A percentile compares a stretch with the other conserved stretches of the same genome.
phyloP scores from a whole-genome alignment of 2,113 vertebrate genomes.

The Neodontobutis hainanensis region DNA sequence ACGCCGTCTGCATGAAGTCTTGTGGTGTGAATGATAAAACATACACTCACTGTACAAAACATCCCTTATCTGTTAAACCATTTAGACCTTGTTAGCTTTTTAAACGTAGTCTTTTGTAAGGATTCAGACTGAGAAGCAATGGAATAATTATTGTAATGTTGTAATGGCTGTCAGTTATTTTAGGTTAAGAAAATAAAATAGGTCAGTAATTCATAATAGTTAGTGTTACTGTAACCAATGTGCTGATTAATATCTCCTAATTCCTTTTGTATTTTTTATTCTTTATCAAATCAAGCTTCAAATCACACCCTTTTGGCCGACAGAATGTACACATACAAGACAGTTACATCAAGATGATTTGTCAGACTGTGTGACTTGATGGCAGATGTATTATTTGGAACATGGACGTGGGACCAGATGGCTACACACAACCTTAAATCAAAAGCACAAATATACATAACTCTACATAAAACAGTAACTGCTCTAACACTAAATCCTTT shows the following conservation, averaged over 20 bases:
- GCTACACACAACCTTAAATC: conserved; percentile 62
- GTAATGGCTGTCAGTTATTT: no score
- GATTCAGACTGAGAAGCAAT: no score
- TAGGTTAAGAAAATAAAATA: no score
- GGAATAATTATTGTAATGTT: not conserved
- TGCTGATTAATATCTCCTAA: no score
- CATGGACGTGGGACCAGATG: conserved; percentile 57
- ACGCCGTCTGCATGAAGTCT: conserved; percentile 53
- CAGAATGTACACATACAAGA: conserved; percentile 47
- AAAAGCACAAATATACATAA: conserved; percentile 67
- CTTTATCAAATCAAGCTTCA: conserved; percentile 36
- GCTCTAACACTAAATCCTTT: conserved; percentile 15
- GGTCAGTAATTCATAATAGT: not conserved
- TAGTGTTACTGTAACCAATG: not conserved
- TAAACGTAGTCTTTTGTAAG: no score
- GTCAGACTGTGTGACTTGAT: conserved; percentile 39
- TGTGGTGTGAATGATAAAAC: conserved; percentile 10
- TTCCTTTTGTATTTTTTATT: conserved; percentile 53
- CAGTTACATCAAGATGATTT: conserved; percentile 49
- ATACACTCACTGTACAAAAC: conserved; percentile 42
- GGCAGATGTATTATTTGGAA: conserved; percentile 28
- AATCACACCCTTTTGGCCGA: conserved; percentile 31
- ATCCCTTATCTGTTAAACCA: no score
- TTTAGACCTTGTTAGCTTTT: no score
- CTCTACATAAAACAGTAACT: conserved; percentile 58